Percentiles rank a stretch among this genome's conserved stretches.
phyloP scores from a whole-genome alignment of 2,797 vertebrate species.

The Notolepis coatsorum region DNA sequence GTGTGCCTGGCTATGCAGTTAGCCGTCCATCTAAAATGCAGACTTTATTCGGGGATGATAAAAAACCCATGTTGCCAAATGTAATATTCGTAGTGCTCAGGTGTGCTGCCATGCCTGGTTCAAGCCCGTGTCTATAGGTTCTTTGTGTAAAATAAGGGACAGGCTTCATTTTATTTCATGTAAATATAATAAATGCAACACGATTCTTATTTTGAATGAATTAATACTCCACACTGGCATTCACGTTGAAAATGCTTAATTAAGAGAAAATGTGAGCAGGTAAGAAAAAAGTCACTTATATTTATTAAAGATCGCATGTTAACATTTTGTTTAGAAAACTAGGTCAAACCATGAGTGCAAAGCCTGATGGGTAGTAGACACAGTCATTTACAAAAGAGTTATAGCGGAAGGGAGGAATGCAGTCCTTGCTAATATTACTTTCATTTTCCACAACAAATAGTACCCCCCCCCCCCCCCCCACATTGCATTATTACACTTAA shows the following conservation, averaged over 20 bases:
- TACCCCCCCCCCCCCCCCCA: too few species aligned
- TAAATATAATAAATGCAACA: conserved; percentile 55
- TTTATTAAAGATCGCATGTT: conserved; percentile 75
- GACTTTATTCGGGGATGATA: neutral
- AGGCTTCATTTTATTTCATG: conserved; percentile 29
- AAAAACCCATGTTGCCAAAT: neutral
- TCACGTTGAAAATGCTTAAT: conserved; percentile 1
- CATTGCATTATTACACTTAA: conserved; percentile 26
- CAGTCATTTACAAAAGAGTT: conserved; percentile 41
- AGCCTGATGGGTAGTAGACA: conserved; percentile 41
- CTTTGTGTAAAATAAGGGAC: conserved; percentile 14
- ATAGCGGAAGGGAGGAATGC: conserved; percentile 17
- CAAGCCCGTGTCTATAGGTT: neutral
- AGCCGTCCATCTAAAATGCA: neutral
- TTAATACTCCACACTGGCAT: neutral
- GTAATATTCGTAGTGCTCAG: conserved; percentile 26
- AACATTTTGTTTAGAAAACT: conserved; percentile 54
- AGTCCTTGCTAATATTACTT: conserved; percentile 32
- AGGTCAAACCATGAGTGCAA: conserved; percentile 54
- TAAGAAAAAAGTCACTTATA: conserved; percentile 50
- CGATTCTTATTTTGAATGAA: neutral
- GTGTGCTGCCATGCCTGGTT: conserved; percentile 22
- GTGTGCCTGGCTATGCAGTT: conserved; percentile 18
- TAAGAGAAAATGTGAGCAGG: conserved; percentile 18
- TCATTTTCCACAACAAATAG: conserved; percentile 31